Percentiles rank a stretch among this genome's conserved stretches.
Conservation (phyloP, 1,140 invertebrate species). For the Bombus haemorrhoidalis region DNA sequence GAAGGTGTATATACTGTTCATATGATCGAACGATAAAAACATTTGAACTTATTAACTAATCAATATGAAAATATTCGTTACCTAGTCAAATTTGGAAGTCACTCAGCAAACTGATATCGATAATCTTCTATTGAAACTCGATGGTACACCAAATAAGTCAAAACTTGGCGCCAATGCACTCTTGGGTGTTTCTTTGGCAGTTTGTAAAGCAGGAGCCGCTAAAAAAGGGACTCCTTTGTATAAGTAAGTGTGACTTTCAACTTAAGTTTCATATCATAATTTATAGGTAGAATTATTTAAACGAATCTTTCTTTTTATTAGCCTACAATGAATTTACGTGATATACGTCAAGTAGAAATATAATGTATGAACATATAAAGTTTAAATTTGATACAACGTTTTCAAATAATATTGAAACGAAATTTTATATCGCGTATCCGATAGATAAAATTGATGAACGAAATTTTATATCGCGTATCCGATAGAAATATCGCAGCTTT, state of each 20-base stretch:
- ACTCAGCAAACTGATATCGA: conserved; percentile 97
- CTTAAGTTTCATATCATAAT: not conserved
- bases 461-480: not conserved
- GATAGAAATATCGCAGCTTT: not conserved
- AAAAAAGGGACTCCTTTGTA: conserved; percentile 96
- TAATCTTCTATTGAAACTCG: conserved; percentile 94
- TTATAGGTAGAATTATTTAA: not conserved
- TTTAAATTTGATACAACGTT: not conserved
- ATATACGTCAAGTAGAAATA: not conserved
- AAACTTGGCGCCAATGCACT: conserved; percentile 99
- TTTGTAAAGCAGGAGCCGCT: conserved; percentile 97
- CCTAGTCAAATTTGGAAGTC: conserved; percentile 88
- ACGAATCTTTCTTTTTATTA: not conserved
- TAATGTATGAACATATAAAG: too few species aligned
- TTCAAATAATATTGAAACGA: not conserved
- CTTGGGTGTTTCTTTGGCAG: conserved; percentile 97
- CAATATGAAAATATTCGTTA: conserved; percentile 36
- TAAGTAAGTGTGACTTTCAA: conserved; percentile 77
- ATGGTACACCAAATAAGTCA: conserved; percentile 98
- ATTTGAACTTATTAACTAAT: not conserved
- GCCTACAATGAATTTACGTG: not conserved
- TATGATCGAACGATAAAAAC: not conserved
- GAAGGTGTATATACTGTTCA: not conserved
- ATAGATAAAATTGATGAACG: too few species aligned
- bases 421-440: not conserved